Conservation (phyloP, 2,797 vertebrate species). For the Aratinga solstitialis region DNA sequence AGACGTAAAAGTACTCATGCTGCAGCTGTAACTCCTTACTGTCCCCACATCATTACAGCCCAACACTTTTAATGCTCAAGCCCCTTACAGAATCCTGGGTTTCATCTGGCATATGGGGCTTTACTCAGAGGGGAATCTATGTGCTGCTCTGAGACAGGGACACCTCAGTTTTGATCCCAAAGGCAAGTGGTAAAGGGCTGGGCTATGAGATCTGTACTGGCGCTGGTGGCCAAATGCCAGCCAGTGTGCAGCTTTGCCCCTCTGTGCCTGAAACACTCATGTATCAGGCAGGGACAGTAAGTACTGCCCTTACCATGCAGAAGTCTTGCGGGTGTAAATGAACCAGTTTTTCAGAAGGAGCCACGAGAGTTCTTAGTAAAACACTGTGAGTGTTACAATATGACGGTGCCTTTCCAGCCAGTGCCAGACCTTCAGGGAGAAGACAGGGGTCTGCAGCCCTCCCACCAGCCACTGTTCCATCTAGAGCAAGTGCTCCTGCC, state of each 20-base stretch:
- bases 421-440: fast-evolving
- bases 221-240: not conserved
- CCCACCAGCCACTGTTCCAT: fast-evolving
- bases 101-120: not conserved
- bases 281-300: not conserved
- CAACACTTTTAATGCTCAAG: fast-evolving
- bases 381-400: not conserved
- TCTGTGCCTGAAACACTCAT: not conserved
- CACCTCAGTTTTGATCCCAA: not conserved
- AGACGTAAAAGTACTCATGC: not conserved
- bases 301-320: fast-evolving
- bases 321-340: not conserved
- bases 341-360: not conserved
- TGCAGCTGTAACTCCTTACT: not conserved
- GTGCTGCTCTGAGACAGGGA: not conserved
- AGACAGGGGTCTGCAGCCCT: not conserved
- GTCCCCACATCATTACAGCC: too few relatives aligned
- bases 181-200: not conserved
- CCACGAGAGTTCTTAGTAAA: not conserved
- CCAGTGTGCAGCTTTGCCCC: fast-evolving
- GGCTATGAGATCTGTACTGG: too few relatives aligned
- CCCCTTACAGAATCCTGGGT: not conserved
- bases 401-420: fast-evolving
- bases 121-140: fast-evolving
- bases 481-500: not conserved